Base-by-base conservation (phyloP, 2,113 vertebrate species). In the Toxotes jaculatrix region DNA sequence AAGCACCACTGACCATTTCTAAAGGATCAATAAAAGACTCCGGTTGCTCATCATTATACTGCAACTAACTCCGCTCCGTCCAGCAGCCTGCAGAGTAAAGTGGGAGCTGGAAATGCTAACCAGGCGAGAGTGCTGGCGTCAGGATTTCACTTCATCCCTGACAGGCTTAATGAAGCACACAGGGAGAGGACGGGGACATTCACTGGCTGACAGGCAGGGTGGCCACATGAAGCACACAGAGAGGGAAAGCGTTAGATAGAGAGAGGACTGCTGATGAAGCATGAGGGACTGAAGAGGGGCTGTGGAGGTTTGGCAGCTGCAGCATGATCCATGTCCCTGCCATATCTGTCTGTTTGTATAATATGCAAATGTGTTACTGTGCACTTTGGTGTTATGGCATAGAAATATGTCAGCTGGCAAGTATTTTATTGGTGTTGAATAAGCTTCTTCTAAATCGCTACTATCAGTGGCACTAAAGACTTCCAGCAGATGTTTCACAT, bases 151-250 rank as follows among this genome's bases (percentile, higher is more conserved):
- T 91, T 88, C 80, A 69, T 77, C 57, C 77, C 86, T 84, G 88
- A 88, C 88, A 75, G 83, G 88, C 83, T 89, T 90, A 92, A 89
- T 77, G 84, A 90, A 87, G 83, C 88, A 40, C 80, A 82, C 53
- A 77, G 86, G 69, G 82, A 82, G 84, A 69, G 60, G 74, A 72
- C 9, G 14, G 66, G 84, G 88, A 61, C 85, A 84, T 81, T 85
- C 79, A 73, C 62, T 47, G 81, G 81, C 80, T 92, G 88, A 90
- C 89, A 82, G 87, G 82, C 87, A 56, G 62, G 66, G 84, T 72
- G 79, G 77, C 66, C 3, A 47, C 69, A 43, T 66, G 83, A 34
- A 82, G 74, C 7, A 0, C 62, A 79, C 45, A 85, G 61, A 55
- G 77, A 75, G 79, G 32, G 43, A 34, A 17, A 34, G 45, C 38